phyloP scores from a whole-genome alignment of 2,797 vertebrate genomes.

The Megalops cyprinoides region DNA sequence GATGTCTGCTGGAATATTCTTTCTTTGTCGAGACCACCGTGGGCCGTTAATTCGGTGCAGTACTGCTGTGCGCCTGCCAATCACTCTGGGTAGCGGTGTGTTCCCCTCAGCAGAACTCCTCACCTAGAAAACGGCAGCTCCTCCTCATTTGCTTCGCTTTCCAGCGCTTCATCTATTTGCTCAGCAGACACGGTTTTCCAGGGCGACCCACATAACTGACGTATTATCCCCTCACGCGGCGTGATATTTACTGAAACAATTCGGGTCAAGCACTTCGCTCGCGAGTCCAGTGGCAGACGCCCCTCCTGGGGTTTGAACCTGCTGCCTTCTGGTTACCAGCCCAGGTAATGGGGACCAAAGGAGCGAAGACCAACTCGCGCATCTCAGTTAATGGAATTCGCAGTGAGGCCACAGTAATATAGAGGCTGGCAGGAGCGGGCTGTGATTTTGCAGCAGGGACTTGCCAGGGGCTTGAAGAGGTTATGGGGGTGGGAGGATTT shows the following conservation, averaged over 20 bases:
- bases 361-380: neutral
- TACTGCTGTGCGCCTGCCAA: neutral
- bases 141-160: too few relatives aligned
- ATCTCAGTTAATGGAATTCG: constrained; percentile 17
- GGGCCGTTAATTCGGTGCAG: constrained; percentile 19
- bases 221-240: neutral
- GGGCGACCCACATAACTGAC: neutral
- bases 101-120: too few relatives aligned
- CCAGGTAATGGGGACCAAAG: neutral
- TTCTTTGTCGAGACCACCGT: constrained; percentile 7
- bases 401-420: constrained; percentile 16
- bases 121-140: too few relatives aligned
- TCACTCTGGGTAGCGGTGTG: neutral
- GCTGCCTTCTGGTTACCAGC: neutral
- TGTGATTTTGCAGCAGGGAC: neutral
- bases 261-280: neutral
- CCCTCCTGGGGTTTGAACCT: neutral
- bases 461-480: neutral
- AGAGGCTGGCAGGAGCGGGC: neutral
- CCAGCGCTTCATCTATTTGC: neutral
- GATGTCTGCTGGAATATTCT: constrained; percentile 59
- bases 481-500: neutral
- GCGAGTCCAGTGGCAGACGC: neutral
- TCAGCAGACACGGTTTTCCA: neutral
- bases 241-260: neutral